Percentiles rank a stretch among this genome's conserved stretches.
Conservation (phyloP, 2,797 vertebrate species). For the Apogon talboti region DNA sequence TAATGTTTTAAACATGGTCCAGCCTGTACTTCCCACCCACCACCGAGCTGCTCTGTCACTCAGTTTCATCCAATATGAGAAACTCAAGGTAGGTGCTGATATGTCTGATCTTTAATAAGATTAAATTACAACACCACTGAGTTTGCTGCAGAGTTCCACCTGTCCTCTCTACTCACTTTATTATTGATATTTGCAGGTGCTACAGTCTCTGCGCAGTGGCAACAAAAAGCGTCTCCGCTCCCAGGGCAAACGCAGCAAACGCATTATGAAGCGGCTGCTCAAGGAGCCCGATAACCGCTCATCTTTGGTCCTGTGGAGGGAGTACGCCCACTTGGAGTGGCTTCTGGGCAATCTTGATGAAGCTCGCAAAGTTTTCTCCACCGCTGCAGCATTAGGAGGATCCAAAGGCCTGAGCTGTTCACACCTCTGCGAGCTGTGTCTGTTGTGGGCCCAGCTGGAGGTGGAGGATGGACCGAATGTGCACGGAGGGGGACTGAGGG, state of each 20-base stretch:
- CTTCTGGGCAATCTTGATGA: constrained; percentile 91
- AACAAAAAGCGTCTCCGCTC: constrained; percentile 89
- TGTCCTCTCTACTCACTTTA: not conserved
- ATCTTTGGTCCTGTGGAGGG: constrained; percentile 88
- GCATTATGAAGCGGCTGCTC: constrained; percentile 92
- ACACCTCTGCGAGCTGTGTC: constrained; percentile 86
- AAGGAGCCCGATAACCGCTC: constrained; percentile 92
- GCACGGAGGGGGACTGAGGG: constrained; percentile 18
- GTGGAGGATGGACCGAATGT: constrained; percentile 71
- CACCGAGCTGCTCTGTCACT: constrained; percentile 84
- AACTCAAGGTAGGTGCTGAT: constrained; percentile 86
- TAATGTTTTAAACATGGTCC: constrained; percentile 84
- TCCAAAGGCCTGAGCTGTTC: constrained; percentile 78
- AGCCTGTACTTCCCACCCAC: constrained; percentile 81
- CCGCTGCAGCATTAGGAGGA: constrained; percentile 80
- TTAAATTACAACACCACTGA: too few relatives aligned
- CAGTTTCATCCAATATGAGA: constrained; percentile 91
- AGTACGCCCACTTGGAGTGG: constrained; percentile 95
- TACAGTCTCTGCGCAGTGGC: constrained; percentile 82
- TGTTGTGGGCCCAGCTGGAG: constrained; percentile 93
- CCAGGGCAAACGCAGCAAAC: constrained; percentile 93
- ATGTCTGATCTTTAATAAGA: not conserved
- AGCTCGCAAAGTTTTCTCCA: constrained; percentile 92
- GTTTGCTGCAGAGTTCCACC: too few relatives aligned
- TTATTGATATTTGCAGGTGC: constrained; percentile 77